phyloP scores from a whole-genome alignment of 2,797 vertebrate species.

The Acrossocheilus wenchowensis region DNA sequence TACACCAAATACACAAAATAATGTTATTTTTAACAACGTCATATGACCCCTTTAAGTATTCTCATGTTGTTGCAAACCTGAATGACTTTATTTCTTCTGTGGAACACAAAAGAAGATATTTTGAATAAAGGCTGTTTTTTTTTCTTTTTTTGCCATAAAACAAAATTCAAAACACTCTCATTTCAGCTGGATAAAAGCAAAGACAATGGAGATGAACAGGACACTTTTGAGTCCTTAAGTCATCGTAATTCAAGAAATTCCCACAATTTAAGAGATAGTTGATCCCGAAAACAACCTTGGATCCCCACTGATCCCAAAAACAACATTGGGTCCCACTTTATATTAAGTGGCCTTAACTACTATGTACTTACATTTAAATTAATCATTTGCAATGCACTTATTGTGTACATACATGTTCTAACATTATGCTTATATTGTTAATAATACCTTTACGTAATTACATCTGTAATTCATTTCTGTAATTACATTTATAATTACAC shows the following conservation, averaged over 20 bases:
- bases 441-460: too few relatives aligned
- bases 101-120: neutral
- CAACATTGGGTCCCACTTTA: too few relatives aligned
- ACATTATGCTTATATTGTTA: too few relatives aligned
- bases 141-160: neutral
- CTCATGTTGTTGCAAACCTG: neutral
- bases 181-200: neutral
- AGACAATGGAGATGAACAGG: neutral
- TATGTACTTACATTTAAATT: too few relatives aligned
- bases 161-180: neutral
- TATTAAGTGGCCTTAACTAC: too few relatives aligned
- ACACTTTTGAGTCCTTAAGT: neutral
- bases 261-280: neutral
- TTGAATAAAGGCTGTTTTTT: neutral
- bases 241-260: neutral
- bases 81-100: neutral
- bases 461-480: too few relatives aligned
- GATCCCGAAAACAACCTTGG: neutral
- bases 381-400: too few relatives aligned
- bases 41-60: too few relatives aligned
- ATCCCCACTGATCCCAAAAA: neutral
- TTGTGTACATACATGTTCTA: too few relatives aligned
- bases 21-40: too few relatives aligned
- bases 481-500: too few relatives aligned
- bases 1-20: too few relatives aligned